Conservation (phyloP, 2,797 vertebrate genomes). For the Pantherophis alleghaniensis region DNA sequence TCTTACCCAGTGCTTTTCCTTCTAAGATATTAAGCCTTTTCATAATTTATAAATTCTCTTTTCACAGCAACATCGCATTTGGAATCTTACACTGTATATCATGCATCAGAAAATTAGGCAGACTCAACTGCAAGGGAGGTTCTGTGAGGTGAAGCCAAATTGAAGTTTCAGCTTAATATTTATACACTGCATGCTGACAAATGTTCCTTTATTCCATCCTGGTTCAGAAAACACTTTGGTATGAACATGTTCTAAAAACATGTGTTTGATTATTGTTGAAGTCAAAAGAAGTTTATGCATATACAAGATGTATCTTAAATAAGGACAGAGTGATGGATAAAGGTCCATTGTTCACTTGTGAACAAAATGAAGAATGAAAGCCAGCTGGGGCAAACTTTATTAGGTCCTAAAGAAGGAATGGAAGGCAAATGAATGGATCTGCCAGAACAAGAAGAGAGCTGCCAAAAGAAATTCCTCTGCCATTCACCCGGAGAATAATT, state of each 20-base stretch:
- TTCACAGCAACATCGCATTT: conserved; percentile 36
- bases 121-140: conserved; percentile 35
- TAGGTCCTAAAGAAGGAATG: background rate
- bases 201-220: background rate
- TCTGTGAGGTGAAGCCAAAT: conserved; percentile 55
- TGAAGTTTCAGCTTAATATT: conserved; percentile 26
- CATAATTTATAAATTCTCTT: conserved; percentile 61
- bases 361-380: background rate
- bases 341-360: no score
- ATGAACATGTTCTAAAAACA: background rate
- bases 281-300: background rate
- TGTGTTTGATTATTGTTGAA: background rate
- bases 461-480: background rate
- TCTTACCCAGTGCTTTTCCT: conserved; percentile 31
- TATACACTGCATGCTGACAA: background rate
- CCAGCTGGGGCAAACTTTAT: background rate
- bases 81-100: conserved; percentile 56
- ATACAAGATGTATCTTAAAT: background rate
- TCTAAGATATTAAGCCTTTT: conserved; percentile 51
- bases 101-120: conserved; percentile 48
- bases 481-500: background rate
- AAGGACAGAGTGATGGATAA: background rate
- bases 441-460: background rate
- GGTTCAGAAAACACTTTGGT: background rate
- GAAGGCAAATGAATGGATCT: background rate